Evolutionary conservation across 2,888 invertebrate species (phyloP).

Genomic region (Andrena dorsata): DNA sequence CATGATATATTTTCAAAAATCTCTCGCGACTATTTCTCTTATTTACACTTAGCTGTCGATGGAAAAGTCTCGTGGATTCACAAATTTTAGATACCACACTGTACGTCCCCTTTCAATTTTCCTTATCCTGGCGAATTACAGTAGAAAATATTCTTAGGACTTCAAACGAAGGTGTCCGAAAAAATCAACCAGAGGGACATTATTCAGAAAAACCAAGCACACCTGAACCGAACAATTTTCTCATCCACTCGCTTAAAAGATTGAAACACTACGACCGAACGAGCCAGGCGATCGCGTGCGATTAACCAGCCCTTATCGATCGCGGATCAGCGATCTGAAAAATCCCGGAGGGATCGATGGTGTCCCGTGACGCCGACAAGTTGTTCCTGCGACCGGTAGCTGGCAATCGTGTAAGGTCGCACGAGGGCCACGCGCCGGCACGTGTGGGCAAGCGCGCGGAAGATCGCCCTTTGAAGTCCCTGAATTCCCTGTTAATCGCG

Average conservation of each 20-base stretch:
- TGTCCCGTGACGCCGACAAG: constrained; percentile 56
- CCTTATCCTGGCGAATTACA: too few relatives aligned
- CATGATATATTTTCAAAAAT: too few relatives aligned
- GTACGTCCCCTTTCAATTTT: too few relatives aligned
- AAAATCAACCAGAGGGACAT: too few relatives aligned
- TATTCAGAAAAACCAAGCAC: too few relatives aligned
- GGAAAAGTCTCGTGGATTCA: too few relatives aligned
- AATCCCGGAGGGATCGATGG: constrained; percentile 8
- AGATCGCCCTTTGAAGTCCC: constrained; percentile 80
- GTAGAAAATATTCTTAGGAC: too few relatives aligned
- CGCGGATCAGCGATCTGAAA: constrained; percentile 19
- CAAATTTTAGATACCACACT: too few relatives aligned
- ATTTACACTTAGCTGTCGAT: too few relatives aligned
- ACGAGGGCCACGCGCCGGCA: constrained; percentile 71
- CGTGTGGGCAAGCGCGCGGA: constrained; percentile 78
- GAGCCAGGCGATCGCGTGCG: constrained; percentile 7
- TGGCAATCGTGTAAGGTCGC: constrained; percentile 67
- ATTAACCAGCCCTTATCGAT: constrained; percentile 13
- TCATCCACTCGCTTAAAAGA: neutral
- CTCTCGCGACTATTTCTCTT: too few relatives aligned
- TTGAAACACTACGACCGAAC: too few relatives aligned
- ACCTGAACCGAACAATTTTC: neutral
- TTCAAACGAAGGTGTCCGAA: too few relatives aligned
- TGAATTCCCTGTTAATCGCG: constrained; percentile 72
- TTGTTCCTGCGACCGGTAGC: constrained; percentile 51